A percentile compares a stretch with the other conserved stretches of the same genome.
Evolutionary conservation across 2,888 invertebrate genomes (phyloP).

Genomic region (Acanthococcus lagerstroemiae): DNA sequence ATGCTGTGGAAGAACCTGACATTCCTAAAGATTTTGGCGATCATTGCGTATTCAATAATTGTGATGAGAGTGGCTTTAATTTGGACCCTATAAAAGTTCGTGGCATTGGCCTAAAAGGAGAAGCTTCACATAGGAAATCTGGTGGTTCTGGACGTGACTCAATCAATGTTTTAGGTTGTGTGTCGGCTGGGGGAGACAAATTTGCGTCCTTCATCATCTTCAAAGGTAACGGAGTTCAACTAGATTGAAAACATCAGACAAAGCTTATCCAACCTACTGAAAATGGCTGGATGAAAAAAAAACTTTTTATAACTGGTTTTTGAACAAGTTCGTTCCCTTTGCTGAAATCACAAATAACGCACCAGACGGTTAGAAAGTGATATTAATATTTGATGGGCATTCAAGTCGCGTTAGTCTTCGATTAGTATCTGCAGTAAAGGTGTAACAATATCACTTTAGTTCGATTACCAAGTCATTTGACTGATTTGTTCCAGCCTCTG

Average conservation of each 20-base stretch:
- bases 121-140: conserved; percentile 35
- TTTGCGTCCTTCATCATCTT: conserved; percentile 38
- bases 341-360: conserved; percentile 15
- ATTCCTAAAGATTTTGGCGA: background rate
- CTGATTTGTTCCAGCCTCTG: conserved; percentile 2
- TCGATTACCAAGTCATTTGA: conserved; percentile 2
- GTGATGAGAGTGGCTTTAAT: conserved; percentile 33
- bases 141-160: conserved; percentile 38
- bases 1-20: background rate
- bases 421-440: background rate
- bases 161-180: conserved; percentile 37
- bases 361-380: background rate
- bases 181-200: conserved; percentile 35
- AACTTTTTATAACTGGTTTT: conserved; percentile 32
- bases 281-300: conserved; percentile 38
- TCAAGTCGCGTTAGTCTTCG: background rate
- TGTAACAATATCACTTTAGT: conserved; percentile 1
- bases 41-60: background rate
- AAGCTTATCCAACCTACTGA: conserved; percentile 36
- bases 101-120: conserved; percentile 37
- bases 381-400: conserved; percentile 25
- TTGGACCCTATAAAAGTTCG: conserved; percentile 36
- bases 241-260: conserved; percentile 33
- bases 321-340: conserved; percentile 22
- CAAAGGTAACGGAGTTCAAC: conserved; percentile 37